A percentile compares a stretch with the other conserved stretches of the same genome.
These are phyloP conservation scores for Acromyrmex heyeri DNA, from an alignment of 1,140 invertebrate species.

Conservation along the genomic window DNA sequence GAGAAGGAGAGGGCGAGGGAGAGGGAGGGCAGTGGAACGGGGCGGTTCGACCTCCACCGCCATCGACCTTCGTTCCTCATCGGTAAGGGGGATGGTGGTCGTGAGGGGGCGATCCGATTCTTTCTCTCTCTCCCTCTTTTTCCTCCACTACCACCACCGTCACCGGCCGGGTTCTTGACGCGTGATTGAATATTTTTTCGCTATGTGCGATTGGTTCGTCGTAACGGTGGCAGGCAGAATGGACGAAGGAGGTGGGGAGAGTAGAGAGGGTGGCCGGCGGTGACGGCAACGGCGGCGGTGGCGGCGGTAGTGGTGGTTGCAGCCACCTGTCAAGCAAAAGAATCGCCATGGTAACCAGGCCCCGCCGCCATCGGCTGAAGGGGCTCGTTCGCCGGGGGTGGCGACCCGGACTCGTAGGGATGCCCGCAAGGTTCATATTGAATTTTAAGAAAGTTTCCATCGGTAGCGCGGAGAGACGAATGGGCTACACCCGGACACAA, in stretches of 20 bases:
- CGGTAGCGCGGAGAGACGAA: slow-evolving; percentile 68
- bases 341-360: slow-evolving; percentile 85
- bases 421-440: slow-evolving; percentile 81
- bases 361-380: slow-evolving; percentile 76
- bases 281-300: slow-evolving; percentile 57
- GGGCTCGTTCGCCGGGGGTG: slow-evolving; percentile 73
- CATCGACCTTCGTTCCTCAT: slow-evolving; percentile 77
- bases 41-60: slow-evolving; percentile 76
- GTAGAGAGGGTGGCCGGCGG: slow-evolving; percentile 55
- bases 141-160: slow-evolving; percentile 74
- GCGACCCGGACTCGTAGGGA: slow-evolving; percentile 73
- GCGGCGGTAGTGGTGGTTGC: slow-evolving; percentile 71
- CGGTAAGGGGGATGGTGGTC: slow-evolving; percentile 69
- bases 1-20: slow-evolving; percentile 18
- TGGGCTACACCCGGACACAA: slow-evolving; percentile 28
- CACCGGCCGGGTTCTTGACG: slow-evolving; percentile 81
- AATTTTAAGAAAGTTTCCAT: slow-evolving; percentile 82
- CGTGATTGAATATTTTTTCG: slow-evolving; percentile 87
- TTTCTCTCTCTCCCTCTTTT: slow-evolving; percentile 58
- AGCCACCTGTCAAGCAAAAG: slow-evolving; percentile 85
- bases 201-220: slow-evolving; percentile 85
- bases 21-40: slow-evolving; percentile 61
- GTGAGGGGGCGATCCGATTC: slow-evolving; percentile 77
- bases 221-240: slow-evolving; percentile 80
- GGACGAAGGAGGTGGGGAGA: slow-evolving; percentile 64